A percentile compares a stretch with the other conserved stretches of the same genome.
These are phyloP conservation scores for Rhabdomys dilectus DNA, from an alignment of 2,113 vertebrate species.

Conservation along the genomic window DNA sequence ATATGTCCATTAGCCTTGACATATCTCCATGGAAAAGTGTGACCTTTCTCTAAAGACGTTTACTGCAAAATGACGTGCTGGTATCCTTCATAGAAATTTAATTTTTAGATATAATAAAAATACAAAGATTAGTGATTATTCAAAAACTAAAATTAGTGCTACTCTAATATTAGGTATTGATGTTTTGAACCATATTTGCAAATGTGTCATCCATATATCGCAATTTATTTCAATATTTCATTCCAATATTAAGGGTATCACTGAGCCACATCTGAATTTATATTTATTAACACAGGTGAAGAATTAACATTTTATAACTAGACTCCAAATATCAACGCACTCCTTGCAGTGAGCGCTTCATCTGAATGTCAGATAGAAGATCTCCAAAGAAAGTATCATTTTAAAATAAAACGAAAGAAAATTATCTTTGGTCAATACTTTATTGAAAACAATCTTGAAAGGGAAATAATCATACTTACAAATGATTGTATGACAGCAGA, in stretches of 20 bases:
- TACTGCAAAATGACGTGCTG: not conserved
- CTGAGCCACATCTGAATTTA: constrained; percentile 33
- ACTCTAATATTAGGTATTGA: constrained; percentile 24
- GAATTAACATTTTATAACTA: constrained; percentile 27
- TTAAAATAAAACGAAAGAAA: not conserved
- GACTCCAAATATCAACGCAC: constrained; percentile 18
- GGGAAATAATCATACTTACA: not conserved
- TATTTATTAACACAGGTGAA: constrained; percentile 38
- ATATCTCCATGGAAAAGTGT: not conserved
- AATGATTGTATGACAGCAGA: constrained; percentile 11
- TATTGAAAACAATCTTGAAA: constrained; percentile 7
- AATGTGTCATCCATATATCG: constrained; percentile 24
- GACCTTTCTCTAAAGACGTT: constrained; percentile 55
- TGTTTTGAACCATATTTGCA: constrained; percentile 36
- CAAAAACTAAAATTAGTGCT: constrained; percentile 59
- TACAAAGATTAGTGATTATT: constrained; percentile 20
- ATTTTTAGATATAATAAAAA: constrained; percentile 51
- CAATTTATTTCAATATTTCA: constrained; percentile 23
- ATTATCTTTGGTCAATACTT: not conserved
- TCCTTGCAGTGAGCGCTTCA: not conserved
- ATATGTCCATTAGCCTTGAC: constrained; percentile 56
- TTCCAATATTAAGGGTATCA: not conserved
- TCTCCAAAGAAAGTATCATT: not conserved
- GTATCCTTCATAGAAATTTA: constrained; percentile 12
- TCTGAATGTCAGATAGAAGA: not conserved